Evolutionary conservation across 1,140 invertebrate genomes (phyloP).

Genomic region (Lasaia peninsularis): DNA sequence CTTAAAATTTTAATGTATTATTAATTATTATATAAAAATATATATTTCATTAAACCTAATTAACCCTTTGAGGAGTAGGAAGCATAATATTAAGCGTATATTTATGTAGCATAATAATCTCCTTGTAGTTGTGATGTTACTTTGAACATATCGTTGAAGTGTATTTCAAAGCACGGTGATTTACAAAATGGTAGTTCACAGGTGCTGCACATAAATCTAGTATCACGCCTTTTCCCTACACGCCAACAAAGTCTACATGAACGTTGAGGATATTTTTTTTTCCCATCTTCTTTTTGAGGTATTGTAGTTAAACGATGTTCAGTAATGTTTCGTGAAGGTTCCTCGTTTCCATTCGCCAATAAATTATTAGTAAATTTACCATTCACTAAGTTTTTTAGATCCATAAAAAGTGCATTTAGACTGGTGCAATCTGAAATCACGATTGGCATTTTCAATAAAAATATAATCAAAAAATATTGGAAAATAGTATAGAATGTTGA

Average conservation of each 20-base stretch:
- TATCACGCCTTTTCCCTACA: constrained; percentile 68
- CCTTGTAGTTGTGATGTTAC: constrained; percentile 57
- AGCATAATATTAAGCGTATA: constrained; percentile 28
- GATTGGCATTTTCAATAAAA: constrained; percentile 71
- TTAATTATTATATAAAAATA: constrained; percentile 35
- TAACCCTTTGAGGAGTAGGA: constrained; percentile 35
- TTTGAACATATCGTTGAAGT: constrained; percentile 68
- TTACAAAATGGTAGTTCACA: constrained; percentile 75
- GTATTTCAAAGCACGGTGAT: constrained; percentile 72
- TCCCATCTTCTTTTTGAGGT: constrained; percentile 75
- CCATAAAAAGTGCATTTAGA: constrained; percentile 66
- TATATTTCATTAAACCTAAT: constrained; percentile 27
- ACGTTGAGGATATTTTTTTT: constrained; percentile 75
- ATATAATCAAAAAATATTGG: constrained; percentile 31
- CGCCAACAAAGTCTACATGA: constrained; percentile 73
- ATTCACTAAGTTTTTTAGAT: constrained; percentile 71
- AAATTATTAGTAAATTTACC: constrained; percentile 59
- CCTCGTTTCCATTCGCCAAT: constrained; percentile 45
- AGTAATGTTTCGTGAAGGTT: constrained; percentile 42
- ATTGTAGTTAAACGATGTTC: constrained; percentile 71
- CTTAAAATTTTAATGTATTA: constrained; percentile 35
- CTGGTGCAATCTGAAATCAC: constrained; percentile 73
- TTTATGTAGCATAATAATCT: constrained; percentile 63
- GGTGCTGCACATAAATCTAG: constrained; percentile 72
- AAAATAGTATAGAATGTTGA: constrained; percentile 60